Evolutionary conservation across 1,140 invertebrate species (phyloP).

Genomic region (Chlorops oryzae): DNA sequence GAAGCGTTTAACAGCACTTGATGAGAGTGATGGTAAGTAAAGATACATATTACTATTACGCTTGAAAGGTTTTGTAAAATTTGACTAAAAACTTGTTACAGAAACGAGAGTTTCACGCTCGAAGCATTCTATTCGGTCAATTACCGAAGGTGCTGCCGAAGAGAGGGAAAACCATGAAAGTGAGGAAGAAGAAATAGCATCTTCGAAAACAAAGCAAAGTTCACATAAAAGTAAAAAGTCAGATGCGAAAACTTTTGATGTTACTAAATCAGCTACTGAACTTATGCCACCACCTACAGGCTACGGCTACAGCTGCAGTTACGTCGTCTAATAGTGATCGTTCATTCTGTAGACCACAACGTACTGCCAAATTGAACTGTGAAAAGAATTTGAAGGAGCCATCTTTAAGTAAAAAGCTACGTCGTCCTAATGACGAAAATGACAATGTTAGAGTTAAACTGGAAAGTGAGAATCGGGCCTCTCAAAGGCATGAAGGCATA

Average conservation of each 20-base stretch:
- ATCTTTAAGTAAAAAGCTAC: constrained; percentile 23
- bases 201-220: no score
- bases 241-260: no score
- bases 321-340: constrained; percentile 10
- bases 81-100: no score
- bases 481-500: constrained; percentile 20
- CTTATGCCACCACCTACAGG: constrained; percentile 37
- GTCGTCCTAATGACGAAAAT: constrained; percentile 20
- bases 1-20: constrained; percentile 28
- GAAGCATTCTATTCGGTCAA: no score
- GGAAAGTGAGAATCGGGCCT: constrained; percentile 32
- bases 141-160: no score
- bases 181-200: no score
- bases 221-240: constrained; percentile 19
- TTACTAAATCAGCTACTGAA: neutral
- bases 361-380: constrained; percentile 32
- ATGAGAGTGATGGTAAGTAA: constrained; percentile 24
- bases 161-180: no score
- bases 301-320: constrained; percentile 9
- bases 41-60: no score
- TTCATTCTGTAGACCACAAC: constrained; percentile 27
- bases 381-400: constrained; percentile 36
- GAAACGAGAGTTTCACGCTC: no score
- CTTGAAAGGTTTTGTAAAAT: no score
- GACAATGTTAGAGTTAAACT: constrained; percentile 26